Conservation (phyloP, 2,113 vertebrate genomes). For the Probosciger aterrimus region DNA sequence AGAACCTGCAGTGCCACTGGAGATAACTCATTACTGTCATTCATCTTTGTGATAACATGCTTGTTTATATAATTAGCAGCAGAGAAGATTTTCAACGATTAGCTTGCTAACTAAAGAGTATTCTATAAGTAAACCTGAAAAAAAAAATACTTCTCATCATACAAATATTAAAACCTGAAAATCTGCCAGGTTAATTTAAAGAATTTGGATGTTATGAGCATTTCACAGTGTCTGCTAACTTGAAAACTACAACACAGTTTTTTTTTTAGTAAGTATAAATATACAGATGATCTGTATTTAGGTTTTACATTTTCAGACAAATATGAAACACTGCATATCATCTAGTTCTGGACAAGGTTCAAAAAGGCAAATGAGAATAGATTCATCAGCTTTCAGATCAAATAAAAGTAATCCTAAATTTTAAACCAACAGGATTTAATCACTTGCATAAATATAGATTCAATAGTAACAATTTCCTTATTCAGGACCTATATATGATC, state of each 20-base stretch:
- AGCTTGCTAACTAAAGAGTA: not conserved
- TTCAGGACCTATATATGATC: not conserved
- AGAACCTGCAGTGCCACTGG: not conserved
- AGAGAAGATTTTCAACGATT: not conserved
- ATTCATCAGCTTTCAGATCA: slow-evolving; percentile 2
- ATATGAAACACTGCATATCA: not conserved
- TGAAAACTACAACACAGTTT: not conserved
- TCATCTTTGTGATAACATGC: not conserved
- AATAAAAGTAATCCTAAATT: not conserved
- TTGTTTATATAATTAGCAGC: not conserved
- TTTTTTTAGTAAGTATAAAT: not conserved
- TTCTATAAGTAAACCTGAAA: not conserved
- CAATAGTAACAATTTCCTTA: not conserved
- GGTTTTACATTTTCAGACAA: not conserved
- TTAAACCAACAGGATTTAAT: not conserved
- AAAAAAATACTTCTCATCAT: not conserved
- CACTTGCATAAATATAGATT: slow-evolving; percentile 17
- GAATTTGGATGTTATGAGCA: not conserved
- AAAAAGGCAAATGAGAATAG: not conserved
- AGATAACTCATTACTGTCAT: not conserved
- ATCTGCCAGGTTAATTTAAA: not conserved
- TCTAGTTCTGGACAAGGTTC: not conserved
- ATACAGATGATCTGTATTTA: not conserved
- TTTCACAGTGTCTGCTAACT: not conserved
- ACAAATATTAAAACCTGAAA: not conserved